phyloP scores from a whole-genome alignment of 2,888 invertebrate species.

The Scaptomyza tumidula region DNA sequence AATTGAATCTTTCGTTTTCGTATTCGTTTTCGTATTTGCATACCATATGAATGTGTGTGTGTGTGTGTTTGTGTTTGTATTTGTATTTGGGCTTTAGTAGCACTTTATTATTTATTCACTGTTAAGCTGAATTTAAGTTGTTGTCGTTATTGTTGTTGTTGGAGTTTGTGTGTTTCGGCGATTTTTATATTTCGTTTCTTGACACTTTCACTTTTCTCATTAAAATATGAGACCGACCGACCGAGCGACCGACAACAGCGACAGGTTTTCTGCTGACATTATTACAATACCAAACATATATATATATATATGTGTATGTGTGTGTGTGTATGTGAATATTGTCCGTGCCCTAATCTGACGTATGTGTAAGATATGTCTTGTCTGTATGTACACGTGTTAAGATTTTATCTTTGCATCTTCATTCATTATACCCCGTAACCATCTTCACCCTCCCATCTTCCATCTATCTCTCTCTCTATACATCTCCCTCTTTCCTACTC shows the following conservation, averaged over 20 bases:
- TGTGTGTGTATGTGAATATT: constrained; percentile 1
- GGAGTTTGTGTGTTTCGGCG: constrained; percentile 25
- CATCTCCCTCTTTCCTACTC: not conserved
- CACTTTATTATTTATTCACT: constrained; percentile 71
- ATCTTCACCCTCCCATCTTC: not conserved
- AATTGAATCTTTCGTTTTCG: constrained; percentile 2
- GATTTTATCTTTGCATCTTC: constrained; percentile 59
- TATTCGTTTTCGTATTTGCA: constrained; percentile 12
- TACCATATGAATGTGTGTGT: not conserved
- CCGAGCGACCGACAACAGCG: constrained; percentile 27
- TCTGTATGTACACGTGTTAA: constrained; percentile 6
- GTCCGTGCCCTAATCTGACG: constrained; percentile 41
- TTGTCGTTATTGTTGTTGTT: constrained; percentile 33
- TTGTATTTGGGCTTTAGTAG: constrained; percentile 51
- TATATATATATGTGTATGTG: not conserved
- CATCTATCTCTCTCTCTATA: not conserved
- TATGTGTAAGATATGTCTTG: constrained; percentile 1
- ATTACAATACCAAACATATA: constrained; percentile 36
- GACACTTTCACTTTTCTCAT: constrained; percentile 79
- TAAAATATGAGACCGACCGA: constrained; percentile 75
- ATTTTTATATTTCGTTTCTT: constrained; percentile 56
- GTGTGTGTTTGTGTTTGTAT: constrained; percentile 15
- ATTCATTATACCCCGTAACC: constrained; percentile 22
- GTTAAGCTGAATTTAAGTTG: constrained; percentile 48
- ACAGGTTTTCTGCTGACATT: constrained; percentile 59